Evolutionary conservation across 2,888 invertebrate species (phyloP), one percentile per base, ranked within the genome.

Genomic region (Ceratothoa steindachneri): DNA sequence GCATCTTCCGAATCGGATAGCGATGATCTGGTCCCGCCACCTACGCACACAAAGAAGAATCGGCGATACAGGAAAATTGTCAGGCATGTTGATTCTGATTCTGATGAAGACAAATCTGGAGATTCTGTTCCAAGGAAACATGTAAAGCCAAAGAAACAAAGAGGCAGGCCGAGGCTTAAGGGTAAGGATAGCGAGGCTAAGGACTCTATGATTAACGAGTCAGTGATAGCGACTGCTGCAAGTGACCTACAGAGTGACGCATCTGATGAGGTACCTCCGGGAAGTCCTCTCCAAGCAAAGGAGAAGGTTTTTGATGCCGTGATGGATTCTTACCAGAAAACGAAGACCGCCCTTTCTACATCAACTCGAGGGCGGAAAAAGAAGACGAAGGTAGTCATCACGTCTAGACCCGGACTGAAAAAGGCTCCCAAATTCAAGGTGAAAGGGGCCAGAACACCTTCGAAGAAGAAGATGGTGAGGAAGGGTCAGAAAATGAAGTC

Each of bases 41-140:
- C 19, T 68, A 19, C 68, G 9, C 19, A 19, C n/a, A 60, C 70
- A 12, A 71, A 71, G 52, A 76, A 76, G 66, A 69, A 30, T 22
- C 71, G 75, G 27, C 73, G 73, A 1, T 74, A 73, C 30, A 69
- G 71, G 66, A 78, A 76, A 64, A 72, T 75, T 24, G 69, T 78
- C 15, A 78, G 71, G 53, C 31, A 41, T 1, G 71, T 71, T 12
- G 75, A 30, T 9, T 66, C 71, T n/a, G 71, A 78, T 52, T 76
- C 76, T 22, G 76, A 76, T 2, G 72, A 73, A 28, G 75, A 66
- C n/a, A 55, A 73, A n/a, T 51, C 29, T 2, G 60, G 22, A 22
- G 0, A n/a, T 1, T 19, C 31, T 68, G 19, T 15, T 68, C 9
- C 2, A 1, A 68, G 15, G 19, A 41, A 19, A n/a, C 5, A 22